Percentiles rank a stretch among this genome's conserved stretches.
Evolutionary conservation across 1,140 invertebrate genomes (phyloP).

Genomic region (Doryteuthis pealeii): DNA sequence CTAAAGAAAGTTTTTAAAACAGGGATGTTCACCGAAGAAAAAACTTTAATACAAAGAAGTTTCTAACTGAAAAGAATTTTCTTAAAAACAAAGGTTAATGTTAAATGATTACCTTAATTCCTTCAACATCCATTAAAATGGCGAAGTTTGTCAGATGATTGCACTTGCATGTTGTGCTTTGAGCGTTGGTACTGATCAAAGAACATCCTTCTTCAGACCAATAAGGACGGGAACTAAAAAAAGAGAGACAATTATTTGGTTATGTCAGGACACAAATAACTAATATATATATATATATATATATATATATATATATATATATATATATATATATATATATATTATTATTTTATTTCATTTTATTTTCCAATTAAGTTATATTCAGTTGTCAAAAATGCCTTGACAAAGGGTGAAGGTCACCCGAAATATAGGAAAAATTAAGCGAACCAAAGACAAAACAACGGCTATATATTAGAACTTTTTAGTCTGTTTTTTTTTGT

Average conservation of each 20-base stretch:
- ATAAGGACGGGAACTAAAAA: slow-evolving; percentile 10
- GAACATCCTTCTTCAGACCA: slow-evolving; percentile 52
- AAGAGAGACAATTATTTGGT: background rate
- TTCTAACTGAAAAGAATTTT: no score
- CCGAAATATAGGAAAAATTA: no score
- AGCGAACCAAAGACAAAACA: no score
- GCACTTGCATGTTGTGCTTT: slow-evolving; percentile 89
- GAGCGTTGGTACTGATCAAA: slow-evolving; percentile 35
- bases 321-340: background rate
- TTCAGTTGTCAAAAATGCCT: no score
- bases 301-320: slow-evolving; percentile 1
- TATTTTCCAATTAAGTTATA: no score
- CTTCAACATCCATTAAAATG: slow-evolving; percentile 75
- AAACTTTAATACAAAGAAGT: no score
- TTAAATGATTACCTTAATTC: slow-evolving; percentile 32
- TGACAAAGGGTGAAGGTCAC: no score
- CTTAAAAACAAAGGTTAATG: no score
- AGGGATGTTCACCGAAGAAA: no score
- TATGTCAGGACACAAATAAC: background rate
- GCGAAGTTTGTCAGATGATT: slow-evolving; percentile 90
- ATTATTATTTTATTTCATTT: background rate
- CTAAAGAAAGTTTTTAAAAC: no score
- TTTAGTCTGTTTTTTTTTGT: no score
- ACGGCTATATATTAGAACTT: no score
- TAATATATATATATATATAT: slow-evolving; percentile 4